A percentile compares a stretch with the other conserved stretches of the same genome.
phyloP scores from a whole-genome alignment of 1,140 invertebrate species.

The Magallana gigas region DNA sequence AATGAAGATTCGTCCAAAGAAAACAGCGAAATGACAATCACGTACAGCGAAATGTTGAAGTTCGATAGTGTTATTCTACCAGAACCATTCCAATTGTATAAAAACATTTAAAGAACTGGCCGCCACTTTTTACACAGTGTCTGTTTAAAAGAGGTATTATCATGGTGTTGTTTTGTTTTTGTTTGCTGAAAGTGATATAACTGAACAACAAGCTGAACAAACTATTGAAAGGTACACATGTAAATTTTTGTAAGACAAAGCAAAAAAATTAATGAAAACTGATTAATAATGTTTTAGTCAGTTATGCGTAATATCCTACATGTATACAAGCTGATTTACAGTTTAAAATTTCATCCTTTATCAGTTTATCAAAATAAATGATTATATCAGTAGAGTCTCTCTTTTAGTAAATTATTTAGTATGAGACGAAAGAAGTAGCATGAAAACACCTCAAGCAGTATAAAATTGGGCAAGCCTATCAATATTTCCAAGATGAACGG shows the following conservation, averaged over 20 bases:
- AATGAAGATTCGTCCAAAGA: neutral
- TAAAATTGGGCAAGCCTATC: neutral
- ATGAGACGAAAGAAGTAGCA: neutral
- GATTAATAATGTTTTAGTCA: neutral
- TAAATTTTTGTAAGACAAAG: neutral
- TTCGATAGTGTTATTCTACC: neutral
- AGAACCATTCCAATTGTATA: neutral
- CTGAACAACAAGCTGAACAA: neutral
- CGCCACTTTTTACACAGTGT: neutral
- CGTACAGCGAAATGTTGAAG: neutral
- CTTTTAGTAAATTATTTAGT: neutral
- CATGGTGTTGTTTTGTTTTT: no score
- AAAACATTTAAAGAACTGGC: neutral
- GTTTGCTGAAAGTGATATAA: neutral
- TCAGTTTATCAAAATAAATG: neutral
- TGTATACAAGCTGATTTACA: neutral
- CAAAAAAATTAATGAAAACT: neutral
- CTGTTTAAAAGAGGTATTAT: neutral
- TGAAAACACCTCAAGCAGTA: neutral
- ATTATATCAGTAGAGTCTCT: neutral
- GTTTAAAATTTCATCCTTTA: neutral
- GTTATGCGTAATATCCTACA: neutral
- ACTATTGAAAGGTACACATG: neutral
- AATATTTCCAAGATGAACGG: neutral
- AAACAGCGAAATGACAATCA: neutral